Percentiles rank a stretch among this genome's conserved stretches.
Evolutionary conservation across 2,797 vertebrate genomes (phyloP).

Genomic region (Amblyraja radiata): DNA sequence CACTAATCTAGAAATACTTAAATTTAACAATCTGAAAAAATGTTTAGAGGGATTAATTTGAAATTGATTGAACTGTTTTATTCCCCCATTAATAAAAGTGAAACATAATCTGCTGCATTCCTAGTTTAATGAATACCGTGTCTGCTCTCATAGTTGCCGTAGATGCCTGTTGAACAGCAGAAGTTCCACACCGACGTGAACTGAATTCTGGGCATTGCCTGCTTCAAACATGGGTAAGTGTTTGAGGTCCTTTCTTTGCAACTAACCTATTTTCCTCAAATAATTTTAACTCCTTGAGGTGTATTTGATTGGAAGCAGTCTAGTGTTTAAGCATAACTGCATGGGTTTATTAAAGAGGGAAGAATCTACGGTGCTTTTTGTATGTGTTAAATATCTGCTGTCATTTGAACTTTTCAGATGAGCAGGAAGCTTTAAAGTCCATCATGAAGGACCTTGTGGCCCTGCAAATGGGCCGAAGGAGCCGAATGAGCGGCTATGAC

Average conservation of each 20-base stretch:
- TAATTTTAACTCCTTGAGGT: background rate
- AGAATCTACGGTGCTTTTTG: background rate
- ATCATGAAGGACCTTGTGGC: constrained; percentile 99
- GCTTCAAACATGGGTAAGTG: constrained; percentile 34
- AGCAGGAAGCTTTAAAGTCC: constrained; percentile 92
- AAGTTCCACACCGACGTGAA: background rate
- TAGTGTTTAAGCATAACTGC: background rate
- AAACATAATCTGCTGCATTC: background rate
- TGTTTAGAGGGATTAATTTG: background rate
- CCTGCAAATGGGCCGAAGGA: constrained; percentile 84
- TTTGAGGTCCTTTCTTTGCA: background rate
- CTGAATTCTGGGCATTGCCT: background rate
- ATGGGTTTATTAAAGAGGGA: background rate
- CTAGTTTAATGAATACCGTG: background rate
- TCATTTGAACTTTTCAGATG: constrained; percentile 64
- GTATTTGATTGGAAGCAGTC: background rate
- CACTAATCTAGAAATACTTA: background rate
- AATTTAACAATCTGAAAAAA: background rate
- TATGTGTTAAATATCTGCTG: background rate
- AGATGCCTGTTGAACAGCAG: constrained; percentile 13
- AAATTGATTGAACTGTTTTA: background rate
- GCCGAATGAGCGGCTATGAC: constrained; percentile 73
- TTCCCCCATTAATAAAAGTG: background rate
- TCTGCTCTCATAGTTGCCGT: background rate
- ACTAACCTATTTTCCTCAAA: background rate